phyloP scores from a whole-genome alignment of 2,113 vertebrate genomes.

The Aptenodytes forsteri region DNA sequence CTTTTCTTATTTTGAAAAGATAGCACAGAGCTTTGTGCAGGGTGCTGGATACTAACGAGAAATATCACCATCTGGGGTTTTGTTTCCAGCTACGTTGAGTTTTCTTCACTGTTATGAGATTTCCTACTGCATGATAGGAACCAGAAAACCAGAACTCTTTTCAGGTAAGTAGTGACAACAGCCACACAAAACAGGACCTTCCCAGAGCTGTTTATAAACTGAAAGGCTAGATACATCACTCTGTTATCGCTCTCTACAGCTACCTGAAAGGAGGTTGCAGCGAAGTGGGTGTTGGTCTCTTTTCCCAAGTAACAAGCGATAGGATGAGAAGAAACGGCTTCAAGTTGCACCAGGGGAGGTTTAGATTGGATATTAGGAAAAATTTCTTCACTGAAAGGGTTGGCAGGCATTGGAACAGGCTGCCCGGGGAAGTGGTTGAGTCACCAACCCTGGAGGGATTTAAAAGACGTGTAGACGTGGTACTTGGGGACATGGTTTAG shows the following conservation, averaged over 20 bases:
- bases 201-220: background rate
- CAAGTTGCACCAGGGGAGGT: background rate
- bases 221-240: background rate
- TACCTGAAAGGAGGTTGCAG: background rate
- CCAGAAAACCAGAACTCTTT: background rate
- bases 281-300: background rate
- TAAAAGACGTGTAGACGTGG: background rate
- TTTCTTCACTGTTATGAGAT: background rate
- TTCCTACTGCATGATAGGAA: background rate
- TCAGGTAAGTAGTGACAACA: background rate
- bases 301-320: background rate
- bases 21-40: background rate
- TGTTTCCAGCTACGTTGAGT: accelerated
- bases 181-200: background rate
- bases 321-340: background rate
- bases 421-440: background rate
- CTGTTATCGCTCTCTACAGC: background rate
- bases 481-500: background rate
- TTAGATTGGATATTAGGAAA: background rate
- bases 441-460: background rate
- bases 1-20: background rate
- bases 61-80: background rate
- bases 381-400: background rate
- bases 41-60: background rate
- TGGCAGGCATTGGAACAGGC: background rate